Evolutionary conservation across 2,888 invertebrate species (phyloP).

Genomic region (Netelia fuscicornis): DNA sequence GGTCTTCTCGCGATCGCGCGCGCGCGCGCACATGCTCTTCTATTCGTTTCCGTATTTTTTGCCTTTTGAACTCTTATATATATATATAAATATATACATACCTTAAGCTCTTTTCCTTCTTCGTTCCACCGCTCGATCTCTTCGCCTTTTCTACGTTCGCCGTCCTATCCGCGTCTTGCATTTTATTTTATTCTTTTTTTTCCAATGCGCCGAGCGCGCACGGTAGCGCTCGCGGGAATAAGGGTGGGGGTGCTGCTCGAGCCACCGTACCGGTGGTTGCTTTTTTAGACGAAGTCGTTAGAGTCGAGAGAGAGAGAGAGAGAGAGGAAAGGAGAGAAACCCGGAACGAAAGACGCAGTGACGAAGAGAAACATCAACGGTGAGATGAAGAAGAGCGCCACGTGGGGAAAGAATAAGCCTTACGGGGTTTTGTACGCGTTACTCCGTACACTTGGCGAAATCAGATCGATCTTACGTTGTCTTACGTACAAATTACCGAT

Average conservation of each 20-base stretch:
- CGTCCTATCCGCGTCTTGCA: constrained; percentile 1
- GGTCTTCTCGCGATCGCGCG: constrained; percentile 39
- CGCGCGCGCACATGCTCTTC: constrained; percentile 49
- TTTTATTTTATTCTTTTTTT: constrained; percentile 18
- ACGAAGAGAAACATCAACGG: constrained; percentile 50
- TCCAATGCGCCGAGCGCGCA: constrained; percentile 49
- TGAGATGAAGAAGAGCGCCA: neutral
- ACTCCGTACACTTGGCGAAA: neutral
- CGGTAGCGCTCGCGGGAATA: constrained; percentile 64
- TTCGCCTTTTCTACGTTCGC: constrained; percentile 26
- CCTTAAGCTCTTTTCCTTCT: constrained; percentile 2
- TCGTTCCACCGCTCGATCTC: constrained; percentile 25
- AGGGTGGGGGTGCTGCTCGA: constrained; percentile 36
- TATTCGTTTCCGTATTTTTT: constrained; percentile 69
- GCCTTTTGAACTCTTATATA: constrained; percentile 11
- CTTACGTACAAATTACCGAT: too few species aligned
- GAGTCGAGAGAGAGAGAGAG: constrained; percentile 51
- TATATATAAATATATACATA: neutral
- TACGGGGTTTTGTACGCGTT: constrained; percentile 49
- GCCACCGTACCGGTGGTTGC: constrained; percentile 50
- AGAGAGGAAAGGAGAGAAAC: constrained; percentile 35
- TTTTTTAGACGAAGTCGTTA: constrained; percentile 42
- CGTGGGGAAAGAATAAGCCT: constrained; percentile 50
- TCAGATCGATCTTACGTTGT: constrained; percentile 1
- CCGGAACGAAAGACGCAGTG: constrained; percentile 52